Percentiles rank a stretch among this genome's conserved stretches.
These are phyloP conservation scores for Drosophila asahinai DNA, from an alignment of 1,140 invertebrate species.

Conservation along the genomic window DNA sequence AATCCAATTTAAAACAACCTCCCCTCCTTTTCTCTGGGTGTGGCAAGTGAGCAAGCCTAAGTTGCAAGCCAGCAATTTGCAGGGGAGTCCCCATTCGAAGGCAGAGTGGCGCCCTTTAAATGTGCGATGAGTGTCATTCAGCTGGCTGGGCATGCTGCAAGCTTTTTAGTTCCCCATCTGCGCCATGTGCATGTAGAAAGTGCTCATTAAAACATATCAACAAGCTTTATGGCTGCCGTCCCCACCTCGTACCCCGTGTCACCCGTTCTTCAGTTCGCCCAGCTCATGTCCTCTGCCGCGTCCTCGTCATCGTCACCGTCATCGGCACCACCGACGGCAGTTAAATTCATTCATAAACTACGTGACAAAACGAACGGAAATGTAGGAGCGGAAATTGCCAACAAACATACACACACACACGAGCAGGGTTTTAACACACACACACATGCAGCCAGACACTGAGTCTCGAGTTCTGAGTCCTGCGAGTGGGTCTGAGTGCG, in stretches of 20 bases:
- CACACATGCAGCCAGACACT: conserved; percentile 30
- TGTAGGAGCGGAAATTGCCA: conserved; percentile 81
- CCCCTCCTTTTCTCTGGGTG: not conserved
- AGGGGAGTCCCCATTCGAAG: conserved; percentile 19
- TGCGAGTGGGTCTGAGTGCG: conserved; percentile 1
- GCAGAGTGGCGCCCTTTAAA: conserved; percentile 63
- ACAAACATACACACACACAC: conserved; percentile 52
- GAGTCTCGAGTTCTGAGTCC: conserved; percentile 18
- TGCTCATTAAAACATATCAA: conserved; percentile 83
- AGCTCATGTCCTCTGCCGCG: conserved; percentile 14
- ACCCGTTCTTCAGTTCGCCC: conserved; percentile 1
- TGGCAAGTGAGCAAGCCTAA: conserved; percentile 66
- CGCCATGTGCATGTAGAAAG: conserved; percentile 70
- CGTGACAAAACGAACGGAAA: conserved; percentile 83
- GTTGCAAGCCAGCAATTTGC: conserved; percentile 61
- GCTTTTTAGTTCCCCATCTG: conserved; percentile 64
- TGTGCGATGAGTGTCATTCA: conserved; percentile 64
- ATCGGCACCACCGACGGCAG: conserved; percentile 65
- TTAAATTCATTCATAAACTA: conserved; percentile 84
- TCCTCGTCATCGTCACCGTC: conserved; percentile 24
- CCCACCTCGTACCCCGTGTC: not conserved
- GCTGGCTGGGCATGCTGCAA: conserved; percentile 57
- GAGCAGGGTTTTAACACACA: conserved; percentile 20
- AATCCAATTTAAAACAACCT: not conserved
- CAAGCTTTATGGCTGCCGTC: conserved; percentile 68